Percentiles rank a stretch among this genome's conserved stretches.
Evolutionary conservation across 2,797 vertebrate species (phyloP).

Genomic region (Buphagus erythrorhynchus): DNA sequence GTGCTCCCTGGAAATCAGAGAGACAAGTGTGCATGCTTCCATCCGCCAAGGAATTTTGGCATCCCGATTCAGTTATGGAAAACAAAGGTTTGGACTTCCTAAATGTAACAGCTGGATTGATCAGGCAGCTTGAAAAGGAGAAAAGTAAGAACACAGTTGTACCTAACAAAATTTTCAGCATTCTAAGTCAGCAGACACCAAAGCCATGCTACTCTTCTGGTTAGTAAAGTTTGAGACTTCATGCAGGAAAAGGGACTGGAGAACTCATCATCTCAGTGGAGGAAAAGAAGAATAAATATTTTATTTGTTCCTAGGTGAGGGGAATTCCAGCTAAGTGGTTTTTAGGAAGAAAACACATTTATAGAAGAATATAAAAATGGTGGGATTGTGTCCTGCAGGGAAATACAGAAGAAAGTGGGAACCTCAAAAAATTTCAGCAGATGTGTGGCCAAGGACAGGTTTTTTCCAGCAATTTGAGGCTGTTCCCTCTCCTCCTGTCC

Average conservation of each 20-base stretch:
- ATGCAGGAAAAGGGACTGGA: background rate
- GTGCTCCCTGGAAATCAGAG: background rate
- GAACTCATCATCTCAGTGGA: background rate
- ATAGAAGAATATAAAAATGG: background rate
- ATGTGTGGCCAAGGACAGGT: background rate
- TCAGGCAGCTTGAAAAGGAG: background rate
- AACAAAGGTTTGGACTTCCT: background rate
- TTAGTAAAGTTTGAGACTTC: background rate
- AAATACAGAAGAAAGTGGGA: background rate
- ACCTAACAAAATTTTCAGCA: background rate
- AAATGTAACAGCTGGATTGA: background rate
- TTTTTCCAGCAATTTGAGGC: background rate
- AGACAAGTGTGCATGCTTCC: background rate
- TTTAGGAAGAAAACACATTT: background rate
- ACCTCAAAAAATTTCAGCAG: background rate
- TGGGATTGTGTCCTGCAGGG: background rate
- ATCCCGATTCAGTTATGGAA: rapidly evolving
- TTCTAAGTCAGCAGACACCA: background rate
- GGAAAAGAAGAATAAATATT: background rate
- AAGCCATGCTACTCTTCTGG: background rate
- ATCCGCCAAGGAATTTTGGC: background rate
- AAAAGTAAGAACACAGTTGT: rapidly evolving
- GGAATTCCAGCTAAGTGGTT: background rate
- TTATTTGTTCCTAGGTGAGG: background rate
- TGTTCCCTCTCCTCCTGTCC: rapidly evolving